A percentile compares a stretch with the other conserved stretches of the same genome.
Evolutionary conservation across 1,140 invertebrate genomes (phyloP).

Genomic region (Rhyzopertha dominica): DNA sequence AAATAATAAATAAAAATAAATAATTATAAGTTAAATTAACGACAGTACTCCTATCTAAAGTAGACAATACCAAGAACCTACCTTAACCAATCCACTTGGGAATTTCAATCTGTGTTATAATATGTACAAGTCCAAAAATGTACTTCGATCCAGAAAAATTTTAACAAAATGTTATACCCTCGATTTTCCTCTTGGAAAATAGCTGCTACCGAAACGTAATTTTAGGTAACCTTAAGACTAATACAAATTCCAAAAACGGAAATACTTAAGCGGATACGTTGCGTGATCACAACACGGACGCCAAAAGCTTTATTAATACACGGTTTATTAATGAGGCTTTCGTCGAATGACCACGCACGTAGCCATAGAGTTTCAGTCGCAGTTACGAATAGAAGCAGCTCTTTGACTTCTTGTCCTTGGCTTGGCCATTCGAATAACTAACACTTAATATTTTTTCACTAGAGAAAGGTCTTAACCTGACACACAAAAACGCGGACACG

Average conservation of each 20-base stretch:
- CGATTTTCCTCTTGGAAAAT: too few species aligned
- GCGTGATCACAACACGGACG: slow-evolving; percentile 18
- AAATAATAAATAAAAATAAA: slow-evolving; percentile 4
- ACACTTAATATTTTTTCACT: slow-evolving; percentile 51
- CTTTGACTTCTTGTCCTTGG: slow-evolving; percentile 42
- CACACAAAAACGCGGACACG: slow-evolving; percentile 76
- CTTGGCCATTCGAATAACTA: slow-evolving; percentile 44
- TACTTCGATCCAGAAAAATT: too few species aligned
- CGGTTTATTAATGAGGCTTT: slow-evolving; percentile 8
- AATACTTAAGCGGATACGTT: slow-evolving; percentile 22
- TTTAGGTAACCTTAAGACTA: slow-evolving; percentile 19
- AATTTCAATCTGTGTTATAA: too few species aligned
- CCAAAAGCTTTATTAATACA: slow-evolving; percentile 11
- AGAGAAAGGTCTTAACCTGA: slow-evolving; percentile 66
- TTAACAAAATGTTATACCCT: too few species aligned
- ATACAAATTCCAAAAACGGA: slow-evolving; percentile 14
- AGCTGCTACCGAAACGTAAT: too few species aligned
- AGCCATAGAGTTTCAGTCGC: slow-evolving; percentile 5
- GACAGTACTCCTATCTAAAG: slow-evolving; percentile 2
- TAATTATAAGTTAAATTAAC: slow-evolving; percentile 1
- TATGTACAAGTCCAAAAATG: too few species aligned
- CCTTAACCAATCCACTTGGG: too few species aligned
- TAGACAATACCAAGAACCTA: too few species aligned
- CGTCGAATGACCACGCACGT: slow-evolving; percentile 18
- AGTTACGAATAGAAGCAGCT: slow-evolving; percentile 53